Evolutionary conservation across 2,888 invertebrate genomes (phyloP).

Genomic region (Sinelater perroti): DNA sequence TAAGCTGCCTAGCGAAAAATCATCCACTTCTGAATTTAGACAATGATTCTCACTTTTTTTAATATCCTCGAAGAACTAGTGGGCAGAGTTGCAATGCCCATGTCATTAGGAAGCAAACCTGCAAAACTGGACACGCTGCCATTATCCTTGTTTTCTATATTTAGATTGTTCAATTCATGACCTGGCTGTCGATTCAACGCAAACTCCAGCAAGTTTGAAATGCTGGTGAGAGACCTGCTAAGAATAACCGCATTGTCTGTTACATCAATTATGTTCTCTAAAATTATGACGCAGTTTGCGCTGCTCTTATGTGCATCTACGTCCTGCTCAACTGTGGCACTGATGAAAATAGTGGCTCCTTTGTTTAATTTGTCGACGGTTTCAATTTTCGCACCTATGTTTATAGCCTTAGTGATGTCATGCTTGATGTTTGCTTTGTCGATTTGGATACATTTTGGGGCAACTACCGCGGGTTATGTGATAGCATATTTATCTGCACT

Average conservation of each 20-base stretch:
- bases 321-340: slow-evolving; percentile 8
- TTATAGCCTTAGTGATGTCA: slow-evolving; percentile 20
- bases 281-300: not conserved
- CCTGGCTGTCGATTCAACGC: slow-evolving; percentile 41
- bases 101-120: slow-evolving; percentile 48
- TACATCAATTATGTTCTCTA: slow-evolving; percentile 25
- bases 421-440: slow-evolving; percentile 30
- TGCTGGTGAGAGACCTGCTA: slow-evolving; percentile 50
- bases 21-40: slow-evolving; percentile 80
- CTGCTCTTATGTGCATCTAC: not conserved
- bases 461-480: slow-evolving; percentile 43
- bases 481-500: slow-evolving; percentile 60
- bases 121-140: slow-evolving; percentile 46
- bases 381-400: not conserved
- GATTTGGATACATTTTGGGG: slow-evolving; percentile 31
- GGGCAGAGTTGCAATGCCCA: slow-evolving; percentile 51
- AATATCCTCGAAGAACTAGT: slow-evolving; percentile 73
- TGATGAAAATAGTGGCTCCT: not conserved
- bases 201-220: slow-evolving; percentile 49
- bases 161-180: slow-evolving; percentile 28
- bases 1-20: slow-evolving; percentile 87
- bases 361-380: not conserved
- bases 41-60: slow-evolving; percentile 73
- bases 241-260: slow-evolving; percentile 45
- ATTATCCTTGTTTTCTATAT: slow-evolving; percentile 37